Base-by-base conservation (phyloP, 1,140 invertebrate genomes). In the Scylla paramamosain region DNA sequence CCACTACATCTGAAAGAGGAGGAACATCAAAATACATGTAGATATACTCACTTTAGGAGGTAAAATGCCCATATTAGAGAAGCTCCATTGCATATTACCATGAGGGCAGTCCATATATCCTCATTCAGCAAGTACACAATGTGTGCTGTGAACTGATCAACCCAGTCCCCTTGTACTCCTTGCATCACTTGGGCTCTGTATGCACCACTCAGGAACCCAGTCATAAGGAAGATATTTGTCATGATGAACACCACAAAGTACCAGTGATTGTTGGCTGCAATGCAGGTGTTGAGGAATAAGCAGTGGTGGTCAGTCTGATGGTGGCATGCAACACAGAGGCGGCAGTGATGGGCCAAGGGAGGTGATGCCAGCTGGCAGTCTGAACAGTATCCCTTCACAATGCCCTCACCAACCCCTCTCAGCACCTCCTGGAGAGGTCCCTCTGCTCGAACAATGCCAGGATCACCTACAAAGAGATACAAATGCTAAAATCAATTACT, bases 281-380 rank as follows among this genome's bases (percentile, higher is more conserved):
- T 46, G 46, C 95, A 95, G 16, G 93, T 94, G 45, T 95, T 95
- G 39, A 95, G 90, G 82, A 95, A 95, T 10, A 95, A 91, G 46
- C 95, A 95, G 86, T 95, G 95, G 39, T 95, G 95, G 88, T 95
- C 95, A 8, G 86, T 91, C n/a, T 95, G 93, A 25, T 94, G 89
- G 59, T 94, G 83, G 86, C 95, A 95, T 25, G 59, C 84, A 8
- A 77, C 90, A 77, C 95, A 95, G 10, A 95, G 59, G 4, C 95
- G 95, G 39, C 95, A 95, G 90, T 95, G 95, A 25, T 95, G 93
- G 0, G 95, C 94, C 10, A 94, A 29, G 29, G 93, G 93, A 31
- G 95, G 95, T 7, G 93, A 48, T 7, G 95, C 93, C n/a, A 95
- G 39, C 82, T 94, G 90, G 46, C 95, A 95, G 82, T 95, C 93